Base-by-base conservation (phyloP, 1,140 invertebrate species). In the Panagrolaimus sp. region DNA sequence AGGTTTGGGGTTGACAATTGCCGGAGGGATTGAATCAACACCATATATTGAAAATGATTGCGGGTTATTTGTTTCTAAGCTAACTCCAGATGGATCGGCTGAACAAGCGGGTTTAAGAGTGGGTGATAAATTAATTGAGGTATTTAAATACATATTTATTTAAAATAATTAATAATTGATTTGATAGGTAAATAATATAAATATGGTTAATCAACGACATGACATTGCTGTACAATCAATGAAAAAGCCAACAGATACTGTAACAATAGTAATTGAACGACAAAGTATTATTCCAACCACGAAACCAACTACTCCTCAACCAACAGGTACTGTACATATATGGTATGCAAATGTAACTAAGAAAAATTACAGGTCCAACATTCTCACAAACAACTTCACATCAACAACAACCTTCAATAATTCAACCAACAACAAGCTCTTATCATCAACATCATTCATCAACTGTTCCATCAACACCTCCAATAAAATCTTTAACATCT, bases 31-130 rank as follows among this genome's bases (percentile, higher is more conserved):
- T 48, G 80, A 81, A 15, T 83, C 79, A 7, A 68, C 75, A 14
- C 77, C 75, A 32, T 76, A 65, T 63, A 48, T 79, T 52, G 75
- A 75, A n/a, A 71, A 78, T 32, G 80, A 82, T 67, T 66, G 70
- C n/a, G 85, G 86, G 67, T 84, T 88, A 43, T 88, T 88, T 79
- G 85, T 88, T 45, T 88, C 87, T 24, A 88, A 91, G 81, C 91
- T 98, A 45, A 91, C 92, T 14, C 89, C 91, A 78, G 91, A 89
- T 83, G 92, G 91, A 43, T 91, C 92, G 70, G 91, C 92, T 6
- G 90, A 91, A 73, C 78, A 88, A 58, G 89, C 90, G 52, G 92
- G 91, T 47, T 87, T 95, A 7, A 87, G 87, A 83, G 89, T 84
- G 9, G 86, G 86, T 32, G 86, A 87, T 71, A 83, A 83, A 66